Conservation (phyloP, 2,888 invertebrate genomes). For the Eretmocerus hayati region DNA sequence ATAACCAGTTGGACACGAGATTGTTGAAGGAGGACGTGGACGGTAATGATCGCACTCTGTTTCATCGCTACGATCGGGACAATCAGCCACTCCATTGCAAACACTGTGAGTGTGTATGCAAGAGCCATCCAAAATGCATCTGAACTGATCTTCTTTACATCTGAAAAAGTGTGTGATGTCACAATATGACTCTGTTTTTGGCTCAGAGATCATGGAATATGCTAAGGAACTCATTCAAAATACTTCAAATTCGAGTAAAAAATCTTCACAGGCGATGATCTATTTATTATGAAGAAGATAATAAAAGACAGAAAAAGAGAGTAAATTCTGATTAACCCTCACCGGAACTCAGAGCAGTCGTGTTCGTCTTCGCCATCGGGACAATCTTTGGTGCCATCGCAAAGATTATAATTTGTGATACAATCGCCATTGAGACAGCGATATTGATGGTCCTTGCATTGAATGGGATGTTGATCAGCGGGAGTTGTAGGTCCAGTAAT, state of each 20-base stretch:
- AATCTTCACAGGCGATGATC: background rate
- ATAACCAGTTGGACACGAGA: slow-evolving; percentile 50
- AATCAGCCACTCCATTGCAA: slow-evolving; percentile 51
- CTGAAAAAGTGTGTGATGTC: slow-evolving; percentile 26
- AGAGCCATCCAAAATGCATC: slow-evolving; percentile 57
- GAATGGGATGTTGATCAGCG: slow-evolving; percentile 28
- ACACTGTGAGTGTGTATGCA: slow-evolving; percentile 51
- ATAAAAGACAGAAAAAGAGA: background rate
- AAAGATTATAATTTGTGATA: slow-evolving; percentile 55
- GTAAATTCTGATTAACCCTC: background rate
- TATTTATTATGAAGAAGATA: too few relatives aligned
- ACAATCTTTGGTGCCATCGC: slow-evolving; percentile 58
- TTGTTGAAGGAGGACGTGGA: slow-evolving; percentile 40
- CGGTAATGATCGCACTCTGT: slow-evolving; percentile 41
- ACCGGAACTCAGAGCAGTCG: slow-evolving; percentile 37
- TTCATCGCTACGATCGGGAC: slow-evolving; percentile 55
- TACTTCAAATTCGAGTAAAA: background rate
- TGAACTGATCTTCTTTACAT: slow-evolving; percentile 50
- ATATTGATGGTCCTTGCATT: slow-evolving; percentile 54
- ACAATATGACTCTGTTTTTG: too few relatives aligned
- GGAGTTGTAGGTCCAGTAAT: slow-evolving; percentile 21
- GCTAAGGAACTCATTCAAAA: too few relatives aligned
- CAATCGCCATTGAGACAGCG: slow-evolving; percentile 54
- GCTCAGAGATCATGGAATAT: too few relatives aligned
- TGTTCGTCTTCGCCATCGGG: slow-evolving; percentile 57